Conservation (phyloP, 2,797 vertebrate species). For the Acrossocheilus fasciatus region DNA sequence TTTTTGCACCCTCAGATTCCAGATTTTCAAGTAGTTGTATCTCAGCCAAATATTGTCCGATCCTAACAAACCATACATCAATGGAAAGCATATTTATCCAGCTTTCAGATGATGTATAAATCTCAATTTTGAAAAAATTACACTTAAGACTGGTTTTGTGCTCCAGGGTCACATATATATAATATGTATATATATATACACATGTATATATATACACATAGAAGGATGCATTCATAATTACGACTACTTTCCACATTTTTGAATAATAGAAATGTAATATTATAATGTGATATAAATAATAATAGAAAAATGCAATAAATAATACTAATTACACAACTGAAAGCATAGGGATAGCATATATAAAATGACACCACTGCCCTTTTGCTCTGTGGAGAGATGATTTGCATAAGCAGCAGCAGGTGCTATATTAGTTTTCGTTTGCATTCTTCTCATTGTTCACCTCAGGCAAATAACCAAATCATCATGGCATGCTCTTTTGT, state of each 20-base stretch:
- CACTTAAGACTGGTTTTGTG: too few species aligned
- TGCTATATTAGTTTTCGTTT: conserved; percentile 10
- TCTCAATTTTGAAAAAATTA: too few species aligned
- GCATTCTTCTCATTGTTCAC: conserved; percentile 13
- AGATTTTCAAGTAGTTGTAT: too few species aligned
- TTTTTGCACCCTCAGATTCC: too few species aligned
- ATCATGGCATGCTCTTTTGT: conserved; percentile 10
- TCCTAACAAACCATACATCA: too few species aligned
- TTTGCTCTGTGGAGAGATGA: background rate
- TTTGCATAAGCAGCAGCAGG: conserved; percentile 5
- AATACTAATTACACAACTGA: background rate
- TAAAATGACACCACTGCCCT: background rate
- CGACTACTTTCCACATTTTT: background rate
- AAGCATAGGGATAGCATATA: background rate
- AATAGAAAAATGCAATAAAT: background rate
- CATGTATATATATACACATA: too few species aligned
- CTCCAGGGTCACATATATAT: too few species aligned
- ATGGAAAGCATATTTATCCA: too few species aligned
- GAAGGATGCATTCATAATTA: background rate
- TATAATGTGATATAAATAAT: background rate
- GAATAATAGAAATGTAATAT: background rate
- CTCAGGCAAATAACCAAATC: conserved; percentile 15
- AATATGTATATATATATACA: too few species aligned
- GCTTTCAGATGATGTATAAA: too few species aligned
- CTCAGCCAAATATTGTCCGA: too few species aligned